A percentile compares a stretch with the other conserved stretches of the same genome.
These are phyloP conservation scores for Nothocercus julius DNA, from an alignment of 2,113 vertebrate species.

Conservation along the genomic window DNA sequence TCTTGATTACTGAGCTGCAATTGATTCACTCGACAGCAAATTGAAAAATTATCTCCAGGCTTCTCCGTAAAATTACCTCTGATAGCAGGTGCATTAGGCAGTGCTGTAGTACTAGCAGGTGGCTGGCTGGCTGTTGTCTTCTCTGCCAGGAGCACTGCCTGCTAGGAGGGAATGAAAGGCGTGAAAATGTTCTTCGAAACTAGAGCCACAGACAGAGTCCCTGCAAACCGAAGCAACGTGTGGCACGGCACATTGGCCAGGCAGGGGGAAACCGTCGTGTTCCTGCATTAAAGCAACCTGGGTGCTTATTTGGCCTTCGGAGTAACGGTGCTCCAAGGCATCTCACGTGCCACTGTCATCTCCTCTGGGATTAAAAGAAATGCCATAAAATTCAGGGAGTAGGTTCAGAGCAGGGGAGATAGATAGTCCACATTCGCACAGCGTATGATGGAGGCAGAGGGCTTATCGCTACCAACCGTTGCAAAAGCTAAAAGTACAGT, in stretches of 20 bases:
- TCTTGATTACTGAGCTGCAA: conserved; percentile 68
- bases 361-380: neutral
- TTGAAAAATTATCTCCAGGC: conserved; percentile 67
- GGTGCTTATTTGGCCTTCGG: neutral
- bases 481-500: neutral
- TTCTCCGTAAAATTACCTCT: conserved; percentile 60
- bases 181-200: neutral
- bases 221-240: neutral
- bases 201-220: neutral
- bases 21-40: conserved; percentile 67
- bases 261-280: neutral
- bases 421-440: neutral
- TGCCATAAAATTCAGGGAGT: neutral
- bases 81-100: conserved; percentile 55
- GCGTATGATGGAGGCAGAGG: neutral
- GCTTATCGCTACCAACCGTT: neutral
- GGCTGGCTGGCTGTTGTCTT: conserved; percentile 18
- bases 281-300: neutral
- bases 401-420: neutral
- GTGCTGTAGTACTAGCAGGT: conserved; percentile 37
- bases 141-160: neutral
- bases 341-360: neutral
- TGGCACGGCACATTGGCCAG: neutral
- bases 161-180: conserved; percentile 8
- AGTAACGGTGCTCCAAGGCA: neutral